Evolutionary conservation across 2,888 invertebrate species (phyloP).

Genomic region (Eutolmus rufibarbis): DNA sequence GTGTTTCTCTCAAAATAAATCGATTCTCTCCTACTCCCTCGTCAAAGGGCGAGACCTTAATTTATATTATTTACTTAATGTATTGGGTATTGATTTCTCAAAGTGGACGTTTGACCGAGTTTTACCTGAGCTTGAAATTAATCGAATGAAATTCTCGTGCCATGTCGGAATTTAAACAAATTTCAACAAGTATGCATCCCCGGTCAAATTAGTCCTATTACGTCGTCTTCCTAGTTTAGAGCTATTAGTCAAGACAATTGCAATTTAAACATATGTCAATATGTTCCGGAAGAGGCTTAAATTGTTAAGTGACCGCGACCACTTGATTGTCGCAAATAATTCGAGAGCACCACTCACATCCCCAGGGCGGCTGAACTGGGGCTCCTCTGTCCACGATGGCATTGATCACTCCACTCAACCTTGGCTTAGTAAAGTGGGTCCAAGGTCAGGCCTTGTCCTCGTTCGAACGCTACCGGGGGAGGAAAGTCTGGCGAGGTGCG

Average conservation of each 20-base stretch:
- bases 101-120: neutral
- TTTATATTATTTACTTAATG: neutral
- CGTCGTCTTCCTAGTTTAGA: neutral
- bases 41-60: neutral
- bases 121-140: neutral
- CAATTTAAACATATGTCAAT: constrained; percentile 14
- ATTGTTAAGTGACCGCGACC: neutral
- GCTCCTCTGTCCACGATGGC: neutral
- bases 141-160: neutral
- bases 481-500: neutral
- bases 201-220: neutral
- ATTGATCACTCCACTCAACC: neutral
- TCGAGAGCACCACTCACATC: neutral
- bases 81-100: neutral
- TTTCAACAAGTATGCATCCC: neutral
- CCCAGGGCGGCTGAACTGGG: neutral
- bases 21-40: neutral
- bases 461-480: neutral
- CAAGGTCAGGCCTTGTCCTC: constrained; percentile 33
- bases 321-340: constrained; percentile 12
- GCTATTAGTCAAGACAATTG: neutral
- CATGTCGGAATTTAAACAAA: neutral
- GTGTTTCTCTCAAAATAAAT: neutral
- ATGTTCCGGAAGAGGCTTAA: neutral
- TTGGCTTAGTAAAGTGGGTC: neutral